phyloP scores from a whole-genome alignment of 2,888 invertebrate genomes.

The Mongoloraphidia duomilia region DNA sequence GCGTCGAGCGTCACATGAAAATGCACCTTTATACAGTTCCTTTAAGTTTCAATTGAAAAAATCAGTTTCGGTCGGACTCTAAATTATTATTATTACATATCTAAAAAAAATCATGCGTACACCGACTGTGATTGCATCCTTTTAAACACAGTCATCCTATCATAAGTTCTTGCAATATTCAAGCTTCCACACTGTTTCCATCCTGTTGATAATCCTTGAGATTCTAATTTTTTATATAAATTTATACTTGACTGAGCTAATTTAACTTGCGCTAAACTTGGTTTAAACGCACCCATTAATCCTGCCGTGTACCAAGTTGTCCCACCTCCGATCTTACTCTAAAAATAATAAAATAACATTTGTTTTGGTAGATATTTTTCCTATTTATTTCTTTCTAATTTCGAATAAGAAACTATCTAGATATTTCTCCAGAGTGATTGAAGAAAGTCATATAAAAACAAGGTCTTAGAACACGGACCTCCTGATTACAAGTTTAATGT shows the following conservation, averaged over 20 bases:
- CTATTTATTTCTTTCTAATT: too few species aligned
- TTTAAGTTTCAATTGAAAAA: background rate
- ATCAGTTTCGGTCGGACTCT: background rate
- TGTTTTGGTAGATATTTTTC: constrained; percentile 6
- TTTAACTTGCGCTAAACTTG: constrained; percentile 63
- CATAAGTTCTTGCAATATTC: constrained; percentile 68
- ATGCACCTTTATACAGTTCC: too few species aligned
- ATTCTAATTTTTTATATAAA: constrained; percentile 58
- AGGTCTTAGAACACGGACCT: too few species aligned
- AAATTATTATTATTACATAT: background rate
- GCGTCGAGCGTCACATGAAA: too few species aligned
- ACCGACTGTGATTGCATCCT: constrained; percentile 75
- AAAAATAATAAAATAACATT: constrained; percentile 12
- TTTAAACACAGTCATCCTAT: constrained; percentile 70
- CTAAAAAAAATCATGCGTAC: constrained; percentile 33
- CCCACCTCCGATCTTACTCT: constrained; percentile 54
- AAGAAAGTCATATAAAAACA: too few species aligned
- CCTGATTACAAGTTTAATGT: too few species aligned
- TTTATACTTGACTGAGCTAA: constrained; percentile 67
- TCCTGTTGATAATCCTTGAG: constrained; percentile 59
- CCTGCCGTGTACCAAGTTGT: constrained; percentile 74
- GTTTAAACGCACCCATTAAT: constrained; percentile 73
- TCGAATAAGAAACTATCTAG: too few species aligned
- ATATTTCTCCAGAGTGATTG: too few species aligned
- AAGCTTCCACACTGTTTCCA: constrained; percentile 89